Evolutionary conservation across 2,888 invertebrate genomes (phyloP), one percentile per base, ranked within the genome.

Genomic region (Ctenicera cuprea): DNA sequence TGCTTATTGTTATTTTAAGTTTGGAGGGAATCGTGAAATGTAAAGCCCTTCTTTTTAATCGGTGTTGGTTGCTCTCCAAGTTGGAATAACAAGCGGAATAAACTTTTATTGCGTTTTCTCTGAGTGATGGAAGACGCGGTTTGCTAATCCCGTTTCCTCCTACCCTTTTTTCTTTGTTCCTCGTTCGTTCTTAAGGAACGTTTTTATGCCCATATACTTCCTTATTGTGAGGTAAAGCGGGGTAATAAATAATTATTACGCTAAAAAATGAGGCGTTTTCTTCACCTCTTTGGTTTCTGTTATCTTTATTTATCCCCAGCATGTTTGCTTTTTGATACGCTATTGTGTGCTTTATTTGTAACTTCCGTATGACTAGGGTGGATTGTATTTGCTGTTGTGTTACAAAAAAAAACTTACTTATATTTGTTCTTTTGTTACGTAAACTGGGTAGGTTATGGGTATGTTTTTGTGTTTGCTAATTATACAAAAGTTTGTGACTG

Each of bases 41-140:
- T 38, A 59, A 59, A 59, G 38, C 59, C 30, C 20, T 38, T 59
- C 38, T 38, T 59, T 59, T 59, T 59, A 59, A 59, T 59, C 59
- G 59, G 59, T 59, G 59, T 59, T 59, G 59, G 16, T 38, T 59
- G 59, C 59, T 59, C 20, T 59, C 59, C 48, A 64, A 64, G 48
- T 48, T 64, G 45, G 41, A 64, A 64, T 64, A 45, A 67, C 67
- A 67, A 67, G 43, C 67, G 57, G 57, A 67, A 57, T 67, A 67
- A 67, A 57, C 57, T 67, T 67, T 67, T 59, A 67, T 67, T 67
- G 57, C 67, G 41, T 67, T 67, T 57, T 45, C 43, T 45, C 33
- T 67, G 54, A 67, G 54, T 67, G 67, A 67, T 67, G 67, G 67
- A 67, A 57, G 67, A 67, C 67, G 67, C 67, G 45, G 57, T 67